These are phyloP conservation scores for Poecilobothrus nobilitatus DNA, from an alignment of 2,888 invertebrate species.

Conservation along the genomic window DNA sequence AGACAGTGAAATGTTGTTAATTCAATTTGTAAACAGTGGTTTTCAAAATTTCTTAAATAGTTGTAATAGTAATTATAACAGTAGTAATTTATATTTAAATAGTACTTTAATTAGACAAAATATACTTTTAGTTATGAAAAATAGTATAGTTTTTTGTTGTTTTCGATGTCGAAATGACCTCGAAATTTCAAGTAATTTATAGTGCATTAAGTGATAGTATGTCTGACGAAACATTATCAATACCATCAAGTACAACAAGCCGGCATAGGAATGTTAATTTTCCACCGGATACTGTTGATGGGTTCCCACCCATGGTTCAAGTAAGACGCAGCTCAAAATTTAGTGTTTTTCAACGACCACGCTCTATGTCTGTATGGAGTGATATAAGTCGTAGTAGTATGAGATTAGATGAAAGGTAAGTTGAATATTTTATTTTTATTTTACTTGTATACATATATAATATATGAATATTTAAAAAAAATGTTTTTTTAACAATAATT, in stretches of 20 bases:
- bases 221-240: constrained; percentile 44
- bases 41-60: neutral
- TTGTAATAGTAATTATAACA: neutral
- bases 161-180: constrained; percentile 38
- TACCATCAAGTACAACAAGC: constrained; percentile 33
- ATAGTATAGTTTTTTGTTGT: neutral
- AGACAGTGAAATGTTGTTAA: neutral
- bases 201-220: constrained; percentile 40
- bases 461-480: neutral
- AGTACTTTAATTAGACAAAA: too few species aligned
- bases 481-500: too few species aligned
- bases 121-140: neutral
- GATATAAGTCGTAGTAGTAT: constrained; percentile 77
- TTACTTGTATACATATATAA: neutral
- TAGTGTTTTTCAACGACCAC: constrained; percentile 48
- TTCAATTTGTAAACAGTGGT: neutral
- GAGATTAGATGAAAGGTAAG: constrained; percentile 51
- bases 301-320: constrained; percentile 32
- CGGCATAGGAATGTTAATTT: constrained; percentile 42
- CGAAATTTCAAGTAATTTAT: constrained; percentile 43
- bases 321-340: constrained; percentile 39
- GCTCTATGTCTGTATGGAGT: constrained; percentile 83
- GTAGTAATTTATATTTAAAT: neutral
- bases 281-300: constrained; percentile 32
- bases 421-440: neutral